Base-by-base conservation (phyloP, 2,888 invertebrate species). In the Polydesmus complanatus region DNA sequence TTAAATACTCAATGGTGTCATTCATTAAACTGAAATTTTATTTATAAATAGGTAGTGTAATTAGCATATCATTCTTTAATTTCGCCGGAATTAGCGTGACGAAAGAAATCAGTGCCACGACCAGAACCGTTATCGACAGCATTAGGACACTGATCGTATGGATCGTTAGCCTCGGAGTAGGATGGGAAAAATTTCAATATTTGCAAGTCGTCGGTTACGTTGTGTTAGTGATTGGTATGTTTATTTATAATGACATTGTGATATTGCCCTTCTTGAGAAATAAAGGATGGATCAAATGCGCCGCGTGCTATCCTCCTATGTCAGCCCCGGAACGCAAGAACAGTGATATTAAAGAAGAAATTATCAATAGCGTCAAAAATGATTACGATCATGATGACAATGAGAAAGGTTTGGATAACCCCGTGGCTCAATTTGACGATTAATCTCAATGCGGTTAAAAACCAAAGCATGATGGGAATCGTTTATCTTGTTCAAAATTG, bases 41-140 rank as follows among this genome's bases (percentile, higher is more conserved):
- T 54, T 62, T 37, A 60, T 73, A 78, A 67, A 49, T 77, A 81
- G 88, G 88, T 62, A 89, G 86, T 1, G 78, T 88, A 23, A 69
- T 90, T 25, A 91, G 91, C 57, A 93, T 94, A 66, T 90, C 94
- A 0, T 87, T 93, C 76, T 94, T 94, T 78, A 93, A 91, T 73
- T 94, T 88, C 73, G 84, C 90, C 65, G 92, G 92, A 11, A 83
- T 94, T 65, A 88, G 87, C 70, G 88, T 96, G 2, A 91, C 93
- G 0, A 95, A 94, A 75, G 90, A 93, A 73, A 81, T 93, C 69
- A 93, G 89, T 1, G 93, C 95, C 1, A 92, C 91, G 0, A 89
- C 90, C 1, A 79, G 93, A 65, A 88, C 92, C 85, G 86, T 94
- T 14, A 77, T 93, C 54, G 93, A 94, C 72, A 87, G 86, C 58